Conservation (phyloP, 2,888 invertebrate species). For the Pristionchus entomophagus region DNA sequence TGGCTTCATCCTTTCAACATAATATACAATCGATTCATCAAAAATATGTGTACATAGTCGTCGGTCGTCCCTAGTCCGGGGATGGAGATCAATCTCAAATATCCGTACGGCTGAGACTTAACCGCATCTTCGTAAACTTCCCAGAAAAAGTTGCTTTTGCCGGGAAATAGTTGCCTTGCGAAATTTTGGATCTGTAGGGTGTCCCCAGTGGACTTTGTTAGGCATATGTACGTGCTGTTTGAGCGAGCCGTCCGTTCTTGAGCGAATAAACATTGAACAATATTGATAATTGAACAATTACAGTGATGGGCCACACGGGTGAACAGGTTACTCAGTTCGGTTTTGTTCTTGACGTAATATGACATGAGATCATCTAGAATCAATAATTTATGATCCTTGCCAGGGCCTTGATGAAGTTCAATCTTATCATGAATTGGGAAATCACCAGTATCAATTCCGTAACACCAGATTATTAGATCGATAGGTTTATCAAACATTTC, state of each 20-base stretch:
- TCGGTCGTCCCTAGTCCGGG: background rate
- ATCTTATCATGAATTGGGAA: background rate
- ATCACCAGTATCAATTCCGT: background rate
- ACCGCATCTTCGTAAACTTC: background rate
- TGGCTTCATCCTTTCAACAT: background rate
- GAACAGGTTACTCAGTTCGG: background rate
- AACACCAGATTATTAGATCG: background rate
- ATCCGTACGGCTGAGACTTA: background rate
- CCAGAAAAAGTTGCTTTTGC: background rate
- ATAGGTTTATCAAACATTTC: background rate
- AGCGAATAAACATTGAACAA: background rate
- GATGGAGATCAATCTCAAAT: background rate
- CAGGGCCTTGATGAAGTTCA: background rate
- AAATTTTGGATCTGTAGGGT: background rate
- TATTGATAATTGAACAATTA: constrained; percentile 13
- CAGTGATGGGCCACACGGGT: background rate
- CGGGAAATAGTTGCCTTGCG: background rate
- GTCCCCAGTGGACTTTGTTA: background rate
- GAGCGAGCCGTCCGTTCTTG: background rate
- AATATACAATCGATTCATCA: background rate
- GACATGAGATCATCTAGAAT: background rate
- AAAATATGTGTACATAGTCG: background rate
- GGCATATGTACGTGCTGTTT: background rate
- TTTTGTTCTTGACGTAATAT: background rate
- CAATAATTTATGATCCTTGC: background rate